phyloP scores from a whole-genome alignment of 2,888 invertebrate species.

The Leucoptera coffeella region DNA sequence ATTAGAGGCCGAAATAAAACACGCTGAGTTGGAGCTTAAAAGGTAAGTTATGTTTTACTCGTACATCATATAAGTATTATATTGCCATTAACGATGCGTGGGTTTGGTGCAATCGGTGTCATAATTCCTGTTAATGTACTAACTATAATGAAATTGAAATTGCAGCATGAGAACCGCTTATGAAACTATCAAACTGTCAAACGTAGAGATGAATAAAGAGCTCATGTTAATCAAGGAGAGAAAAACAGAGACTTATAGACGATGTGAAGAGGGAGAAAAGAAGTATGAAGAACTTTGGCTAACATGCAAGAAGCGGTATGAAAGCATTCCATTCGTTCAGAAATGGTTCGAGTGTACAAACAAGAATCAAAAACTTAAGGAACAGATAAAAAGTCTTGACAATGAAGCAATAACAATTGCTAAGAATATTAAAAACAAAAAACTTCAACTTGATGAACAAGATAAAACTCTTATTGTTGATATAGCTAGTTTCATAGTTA shows the following conservation, averaged over 20 bases:
- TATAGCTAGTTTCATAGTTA: conserved; percentile 19
- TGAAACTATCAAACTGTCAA: conserved; percentile 20
- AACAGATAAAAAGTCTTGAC: conserved; percentile 12
- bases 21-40: conserved; percentile 21
- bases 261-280: conserved; percentile 15
- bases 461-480: conserved; percentile 18
- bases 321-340: conserved; percentile 26
- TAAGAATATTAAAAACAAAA: conserved; percentile 14
- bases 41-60: too few relatives aligned
- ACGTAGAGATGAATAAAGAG: conserved; percentile 24
- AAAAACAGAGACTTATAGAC: conserved; percentile 14
- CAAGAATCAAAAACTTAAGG: conserved; percentile 11
- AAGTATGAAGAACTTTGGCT: conserved; percentile 29
- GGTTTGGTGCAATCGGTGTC: too few relatives aligned
- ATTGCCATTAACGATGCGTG: too few relatives aligned
- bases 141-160: conserved; percentile 6
- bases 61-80: too few relatives aligned
- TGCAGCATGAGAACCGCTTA: conserved; percentile 17
- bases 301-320: conserved; percentile 19
- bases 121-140: conserved; percentile 2
- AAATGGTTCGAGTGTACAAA: conserved; percentile 14
- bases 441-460: conserved; percentile 9
- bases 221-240: conserved; percentile 17
- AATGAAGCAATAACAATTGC: conserved; percentile 12
- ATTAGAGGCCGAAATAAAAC: conserved; percentile 24